A percentile compares a stretch with the other conserved stretches of the same genome.
Evolutionary conservation across 2,797 vertebrate genomes (phyloP).

Genomic region (Acanthiza pusilla): DNA sequence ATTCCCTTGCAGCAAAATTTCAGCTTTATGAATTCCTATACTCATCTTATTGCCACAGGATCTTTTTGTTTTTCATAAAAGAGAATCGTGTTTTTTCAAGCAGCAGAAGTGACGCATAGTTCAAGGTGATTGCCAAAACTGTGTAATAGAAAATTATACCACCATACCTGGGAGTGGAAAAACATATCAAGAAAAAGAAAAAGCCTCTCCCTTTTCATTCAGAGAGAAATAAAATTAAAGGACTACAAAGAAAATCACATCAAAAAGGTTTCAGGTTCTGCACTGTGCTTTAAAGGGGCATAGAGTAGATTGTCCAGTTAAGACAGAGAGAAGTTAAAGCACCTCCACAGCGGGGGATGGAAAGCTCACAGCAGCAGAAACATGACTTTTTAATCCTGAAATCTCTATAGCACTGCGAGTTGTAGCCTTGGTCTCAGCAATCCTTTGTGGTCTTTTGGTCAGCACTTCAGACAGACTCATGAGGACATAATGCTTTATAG

Average conservation of each 20-base stretch:
- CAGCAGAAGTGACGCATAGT: neutral
- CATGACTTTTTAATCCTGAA: neutral
- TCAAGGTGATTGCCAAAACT: conserved; percentile 20
- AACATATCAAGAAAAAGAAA: neutral
- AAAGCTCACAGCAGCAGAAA: neutral
- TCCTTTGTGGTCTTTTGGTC: neutral
- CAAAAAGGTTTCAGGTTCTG: neutral
- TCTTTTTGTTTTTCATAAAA: neutral
- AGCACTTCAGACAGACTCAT: neutral
- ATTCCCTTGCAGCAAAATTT: neutral
- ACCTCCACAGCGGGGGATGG: neutral
- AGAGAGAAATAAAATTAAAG: neutral
- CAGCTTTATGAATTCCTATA: neutral
- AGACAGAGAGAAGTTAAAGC: neutral
- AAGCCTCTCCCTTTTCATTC: neutral
- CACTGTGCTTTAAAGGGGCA: neutral
- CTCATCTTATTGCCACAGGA: neutral
- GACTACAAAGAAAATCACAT: neutral
- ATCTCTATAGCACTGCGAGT: neutral
- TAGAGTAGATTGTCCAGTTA: neutral
- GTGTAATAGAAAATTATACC: neutral
- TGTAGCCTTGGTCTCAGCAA: neutral
- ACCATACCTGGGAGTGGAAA: neutral
- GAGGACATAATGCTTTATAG: neutral
- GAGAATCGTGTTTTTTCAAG: neutral